Base-by-base conservation (phyloP, 1,140 invertebrate species). In the Coelopa frigida region DNA sequence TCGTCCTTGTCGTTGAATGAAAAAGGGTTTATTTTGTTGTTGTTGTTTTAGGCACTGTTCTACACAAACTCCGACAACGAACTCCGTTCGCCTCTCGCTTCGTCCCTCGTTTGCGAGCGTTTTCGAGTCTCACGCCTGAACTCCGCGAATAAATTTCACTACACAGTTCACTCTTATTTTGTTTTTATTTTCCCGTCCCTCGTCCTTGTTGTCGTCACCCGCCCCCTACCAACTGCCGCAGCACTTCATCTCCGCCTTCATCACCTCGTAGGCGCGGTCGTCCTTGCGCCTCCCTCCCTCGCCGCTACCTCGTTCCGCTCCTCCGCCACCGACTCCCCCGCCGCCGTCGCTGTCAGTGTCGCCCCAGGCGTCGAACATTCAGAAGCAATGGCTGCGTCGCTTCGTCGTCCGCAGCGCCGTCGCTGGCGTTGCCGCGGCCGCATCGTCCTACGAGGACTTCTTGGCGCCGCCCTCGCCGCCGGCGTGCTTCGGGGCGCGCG, bases 381-480 rank as follows among this genome's bases (percentile, higher is more conserved):
- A 65, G 53, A 65, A 65, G 50, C 59, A 62, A 50, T 65, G 56
- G 49, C 57, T 60, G 7, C 61, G 32, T 45, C 48, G 37, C 22
- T 65, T 65, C 55, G 61, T 55, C 59, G 58, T 50, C 46, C 7
- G 27, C 27, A 29, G 27, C 27, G n/a, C 7, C 27, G 27, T n/a
- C 27, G n/a, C 7, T n/a, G n/a, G 27, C 27, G 27, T 7, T 29
- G n/a, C n/a, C n/a, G n/a, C 6, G 7, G 33, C 6, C 20, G 44
- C 47, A 24, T 32, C 39, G 20, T 50, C 32, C 50, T 51, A 51
- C n/a, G n/a, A n/a, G 26, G 45, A 51, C 17, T 47, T 48, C 41
- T 48, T 65, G 46, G 49, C 53, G 44, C 35, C 52, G 48, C 31
- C 36, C 37, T 39, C 32, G 44, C 48, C 39, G 51, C 32, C 26